Conservation (phyloP, 2,888 invertebrate species). For the Cheilosia scutellata region DNA sequence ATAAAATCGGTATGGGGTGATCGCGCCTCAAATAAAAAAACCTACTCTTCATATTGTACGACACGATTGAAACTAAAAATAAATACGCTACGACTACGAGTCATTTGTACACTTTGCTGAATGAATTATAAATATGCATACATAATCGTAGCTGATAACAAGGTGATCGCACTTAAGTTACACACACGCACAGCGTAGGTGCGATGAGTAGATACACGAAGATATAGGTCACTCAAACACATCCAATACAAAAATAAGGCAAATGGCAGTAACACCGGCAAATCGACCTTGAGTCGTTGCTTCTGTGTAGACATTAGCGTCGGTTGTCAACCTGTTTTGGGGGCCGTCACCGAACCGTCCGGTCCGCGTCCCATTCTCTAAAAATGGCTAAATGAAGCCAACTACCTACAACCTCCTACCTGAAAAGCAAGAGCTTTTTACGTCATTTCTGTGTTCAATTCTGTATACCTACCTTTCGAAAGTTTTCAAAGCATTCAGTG, state of each 20-base stretch:
- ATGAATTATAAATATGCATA: neutral
- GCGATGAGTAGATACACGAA: neutral
- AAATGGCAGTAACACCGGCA: constrained; percentile 51
- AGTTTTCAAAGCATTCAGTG: constrained; percentile 39
- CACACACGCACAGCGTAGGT: neutral
- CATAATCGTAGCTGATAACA: constrained; percentile 5
- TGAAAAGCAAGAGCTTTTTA: constrained; percentile 24
- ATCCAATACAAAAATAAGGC: neutral
- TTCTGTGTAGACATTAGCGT: constrained; percentile 43
- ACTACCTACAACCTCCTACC: neutral
- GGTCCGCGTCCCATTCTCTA: neutral
- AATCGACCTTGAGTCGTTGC: constrained; percentile 58
- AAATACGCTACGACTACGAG: constrained; percentile 3
- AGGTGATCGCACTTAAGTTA: neutral
- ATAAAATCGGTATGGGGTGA: constrained; percentile 21
- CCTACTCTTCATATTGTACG: constrained; percentile 9
- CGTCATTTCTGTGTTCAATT: neutral
- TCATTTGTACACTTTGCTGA: constrained; percentile 21
- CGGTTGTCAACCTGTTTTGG: constrained; percentile 46
- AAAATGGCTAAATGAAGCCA: neutral
- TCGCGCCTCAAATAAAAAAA: neutral
- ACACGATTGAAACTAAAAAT: constrained; percentile 59
- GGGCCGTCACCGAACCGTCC: constrained; percentile 10
- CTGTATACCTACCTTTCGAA: constrained; percentile 16
- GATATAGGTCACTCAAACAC: constrained; percentile 54